Conservation (phyloP, 2,888 invertebrate genomes). For the Sialis lutaria region DNA sequence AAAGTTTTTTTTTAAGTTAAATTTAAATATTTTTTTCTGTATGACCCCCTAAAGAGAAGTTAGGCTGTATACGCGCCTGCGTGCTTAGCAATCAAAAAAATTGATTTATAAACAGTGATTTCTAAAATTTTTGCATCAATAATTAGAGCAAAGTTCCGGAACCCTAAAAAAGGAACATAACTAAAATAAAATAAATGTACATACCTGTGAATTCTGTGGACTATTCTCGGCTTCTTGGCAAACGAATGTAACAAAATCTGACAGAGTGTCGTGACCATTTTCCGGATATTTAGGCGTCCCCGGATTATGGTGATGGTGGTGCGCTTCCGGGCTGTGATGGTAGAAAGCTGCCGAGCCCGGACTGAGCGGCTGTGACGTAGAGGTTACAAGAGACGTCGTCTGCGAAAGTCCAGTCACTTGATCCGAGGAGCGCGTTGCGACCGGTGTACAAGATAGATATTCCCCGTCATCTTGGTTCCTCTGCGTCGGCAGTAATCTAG, state of each 20-base stretch:
- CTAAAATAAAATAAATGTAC: conserved; percentile 5
- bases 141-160: neutral
- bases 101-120: neutral
- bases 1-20: no score
- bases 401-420: conserved; percentile 27
- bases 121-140: neutral
- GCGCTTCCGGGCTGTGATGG: conserved; percentile 29
- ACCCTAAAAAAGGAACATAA: neutral
- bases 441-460: neutral
- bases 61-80: no score
- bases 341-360: conserved; percentile 34
- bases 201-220: conserved; percentile 58
- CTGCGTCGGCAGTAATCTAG: neutral
- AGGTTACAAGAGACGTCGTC: conserved; percentile 30
- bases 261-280: conserved; percentile 78
- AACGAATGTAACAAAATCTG: conserved; percentile 92
- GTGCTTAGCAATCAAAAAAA: neutral
- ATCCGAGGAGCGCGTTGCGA: neutral
- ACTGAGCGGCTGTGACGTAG: conserved; percentile 32
- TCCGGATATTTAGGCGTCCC: conserved; percentile 53
- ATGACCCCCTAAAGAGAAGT: no score
- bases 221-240: conserved; percentile 83
- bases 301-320: conserved; percentile 32
- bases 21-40: no score
- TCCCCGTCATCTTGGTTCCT: conserved; percentile 3